Evolutionary conservation across 2,113 vertebrate species (phyloP).

Genomic region (Strigops habroptila): DNA sequence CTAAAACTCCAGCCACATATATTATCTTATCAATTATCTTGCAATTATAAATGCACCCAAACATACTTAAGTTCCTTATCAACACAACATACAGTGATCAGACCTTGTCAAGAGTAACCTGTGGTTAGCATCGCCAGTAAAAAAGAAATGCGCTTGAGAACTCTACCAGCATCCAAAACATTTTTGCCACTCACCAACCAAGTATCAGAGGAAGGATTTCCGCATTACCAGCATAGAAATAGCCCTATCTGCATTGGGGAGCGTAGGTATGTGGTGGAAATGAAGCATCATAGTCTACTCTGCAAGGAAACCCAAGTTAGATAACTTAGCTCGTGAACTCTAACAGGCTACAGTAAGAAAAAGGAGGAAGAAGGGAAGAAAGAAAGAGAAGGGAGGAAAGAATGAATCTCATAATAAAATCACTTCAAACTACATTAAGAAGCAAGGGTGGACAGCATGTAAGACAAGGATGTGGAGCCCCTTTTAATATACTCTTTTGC

Average conservation of each 20-base stretch:
- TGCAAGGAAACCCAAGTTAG: neutral
- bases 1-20: neutral
- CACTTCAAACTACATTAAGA: neutral
- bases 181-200: neutral
- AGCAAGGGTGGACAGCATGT: neutral
- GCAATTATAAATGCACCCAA: neutral
- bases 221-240: neutral
- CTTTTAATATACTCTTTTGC: neutral
- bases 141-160: neutral
- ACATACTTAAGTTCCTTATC: neutral
- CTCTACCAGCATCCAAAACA: neutral
- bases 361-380: neutral
- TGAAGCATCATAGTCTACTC: neutral
- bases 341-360: neutral
- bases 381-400: neutral
- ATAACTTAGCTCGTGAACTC: neutral
- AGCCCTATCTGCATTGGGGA: rapidly evolving
- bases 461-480: neutral
- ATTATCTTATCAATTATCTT: neutral
- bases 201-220: neutral
- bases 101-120: neutral
- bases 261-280: neutral
- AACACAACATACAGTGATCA: neutral
- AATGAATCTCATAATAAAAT: neutral
- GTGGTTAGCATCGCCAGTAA: neutral